Evolutionary conservation across 1,140 invertebrate genomes (phyloP).

Genomic region (Aporrectodea caliginosa): DNA sequence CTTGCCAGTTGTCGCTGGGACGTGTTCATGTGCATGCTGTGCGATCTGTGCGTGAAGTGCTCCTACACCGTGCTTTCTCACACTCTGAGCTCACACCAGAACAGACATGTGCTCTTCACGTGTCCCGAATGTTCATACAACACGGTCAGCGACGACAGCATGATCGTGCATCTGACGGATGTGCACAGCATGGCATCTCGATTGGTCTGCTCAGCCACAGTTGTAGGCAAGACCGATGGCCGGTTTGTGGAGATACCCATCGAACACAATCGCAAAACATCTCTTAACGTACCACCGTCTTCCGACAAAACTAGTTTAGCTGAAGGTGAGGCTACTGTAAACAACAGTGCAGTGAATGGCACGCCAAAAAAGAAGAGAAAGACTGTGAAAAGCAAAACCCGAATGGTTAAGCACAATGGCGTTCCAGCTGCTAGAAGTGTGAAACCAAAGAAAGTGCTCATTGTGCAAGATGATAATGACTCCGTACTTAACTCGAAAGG

Average conservation of each 20-base stretch:
- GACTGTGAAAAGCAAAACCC: background rate
- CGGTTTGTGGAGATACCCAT: background rate
- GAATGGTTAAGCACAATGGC: background rate
- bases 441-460: too few relatives aligned
- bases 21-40: background rate
- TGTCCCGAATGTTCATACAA: background rate
- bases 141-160: background rate
- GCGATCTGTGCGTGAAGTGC: background rate
- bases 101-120: background rate
- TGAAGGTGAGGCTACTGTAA: background rate
- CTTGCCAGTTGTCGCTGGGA: background rate
- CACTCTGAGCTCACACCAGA: background rate
- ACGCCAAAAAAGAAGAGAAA: background rate
- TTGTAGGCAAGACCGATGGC: background rate
- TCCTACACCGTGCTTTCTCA: background rate
- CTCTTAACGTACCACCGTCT: background rate
- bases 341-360: background rate
- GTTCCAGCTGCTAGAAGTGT: background rate
- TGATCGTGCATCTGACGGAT: background rate
- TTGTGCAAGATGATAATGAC: too few relatives aligned
- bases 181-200: background rate
- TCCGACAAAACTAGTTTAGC: background rate
- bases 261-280: background rate
- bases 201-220: background rate
- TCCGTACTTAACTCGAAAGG: background rate